Conservation (phyloP, 1,140 invertebrate genomes). For the Caerostris darwini region DNA sequence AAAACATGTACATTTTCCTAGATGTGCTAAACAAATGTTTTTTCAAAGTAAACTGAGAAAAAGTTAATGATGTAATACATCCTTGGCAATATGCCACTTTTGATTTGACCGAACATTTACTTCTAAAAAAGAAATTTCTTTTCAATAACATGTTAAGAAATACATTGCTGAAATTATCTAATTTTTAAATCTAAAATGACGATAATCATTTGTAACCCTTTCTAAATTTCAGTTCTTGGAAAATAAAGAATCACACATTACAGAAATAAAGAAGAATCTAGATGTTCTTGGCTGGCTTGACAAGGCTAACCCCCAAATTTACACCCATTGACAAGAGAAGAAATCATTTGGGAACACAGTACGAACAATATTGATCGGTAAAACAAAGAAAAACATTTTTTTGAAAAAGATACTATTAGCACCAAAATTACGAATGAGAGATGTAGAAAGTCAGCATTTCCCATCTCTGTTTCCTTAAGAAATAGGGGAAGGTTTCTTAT, state of each 20-base stretch:
- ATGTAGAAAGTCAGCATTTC: neutral
- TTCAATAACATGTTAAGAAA: neutral
- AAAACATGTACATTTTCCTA: too few species aligned
- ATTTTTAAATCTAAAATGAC: neutral
- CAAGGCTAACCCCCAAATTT: neutral
- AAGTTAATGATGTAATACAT: neutral
- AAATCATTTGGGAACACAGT: neutral
- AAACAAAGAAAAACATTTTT: neutral
- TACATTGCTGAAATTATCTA: neutral
- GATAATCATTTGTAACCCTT: neutral
- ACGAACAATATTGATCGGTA: neutral
- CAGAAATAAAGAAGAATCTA: too few species aligned
- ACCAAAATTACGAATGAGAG: neutral
- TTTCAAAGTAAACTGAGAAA: neutral
- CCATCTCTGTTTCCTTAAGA: neutral
- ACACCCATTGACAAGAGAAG: neutral
- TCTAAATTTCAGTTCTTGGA: too few species aligned
- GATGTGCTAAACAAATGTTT: neutral
- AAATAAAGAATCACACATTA: too few species aligned
- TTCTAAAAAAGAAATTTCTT: neutral
- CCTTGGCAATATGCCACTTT: neutral
- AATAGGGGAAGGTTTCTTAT: neutral
- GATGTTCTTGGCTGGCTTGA: neutral
- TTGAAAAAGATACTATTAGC: neutral
- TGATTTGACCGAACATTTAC: neutral